Evolutionary conservation across 2,888 invertebrate species (phyloP).

Genomic region (Chloroclystis v-ata): DNA sequence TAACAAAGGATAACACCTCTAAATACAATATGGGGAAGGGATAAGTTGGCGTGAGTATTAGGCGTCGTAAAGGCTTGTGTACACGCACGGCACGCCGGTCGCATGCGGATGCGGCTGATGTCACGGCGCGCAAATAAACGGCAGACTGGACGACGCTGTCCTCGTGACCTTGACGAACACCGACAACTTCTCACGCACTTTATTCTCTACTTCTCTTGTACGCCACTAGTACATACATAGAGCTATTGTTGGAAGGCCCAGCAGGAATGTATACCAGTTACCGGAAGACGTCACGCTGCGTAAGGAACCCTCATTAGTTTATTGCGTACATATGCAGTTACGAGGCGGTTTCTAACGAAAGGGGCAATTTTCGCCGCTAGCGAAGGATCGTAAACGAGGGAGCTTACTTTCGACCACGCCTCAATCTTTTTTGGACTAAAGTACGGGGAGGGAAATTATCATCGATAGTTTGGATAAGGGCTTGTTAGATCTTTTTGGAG

Average conservation of each 20-base stretch:
- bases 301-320: constrained; percentile 53
- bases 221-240: neutral
- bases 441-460: constrained; percentile 38
- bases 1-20: constrained; percentile 71
- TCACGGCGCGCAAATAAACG: constrained; percentile 57
- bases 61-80: constrained; percentile 49
- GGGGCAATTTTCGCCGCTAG: constrained; percentile 66
- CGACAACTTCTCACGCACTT: constrained; percentile 56
- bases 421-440: constrained; percentile 48
- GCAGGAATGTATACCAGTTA: constrained; percentile 26
- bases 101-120: constrained; percentile 65
- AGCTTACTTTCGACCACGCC: constrained; percentile 63
- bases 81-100: constrained; percentile 54
- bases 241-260: constrained; percentile 19
- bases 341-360: constrained; percentile 50
- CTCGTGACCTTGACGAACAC: constrained; percentile 54
- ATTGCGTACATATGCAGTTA: constrained; percentile 62
- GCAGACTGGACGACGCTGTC: constrained; percentile 68
- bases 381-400: constrained; percentile 54
- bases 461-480: constrained; percentile 9
- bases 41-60: constrained; percentile 58
- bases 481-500: constrained; percentile 1
- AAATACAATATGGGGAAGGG: constrained; percentile 67
- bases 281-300: constrained; percentile 67
- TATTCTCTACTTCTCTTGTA: neutral